These are phyloP conservation scores for Gadopsis marmoratus DNA, from an alignment of 2,797 vertebrate genomes.

Conservation along the genomic window DNA sequence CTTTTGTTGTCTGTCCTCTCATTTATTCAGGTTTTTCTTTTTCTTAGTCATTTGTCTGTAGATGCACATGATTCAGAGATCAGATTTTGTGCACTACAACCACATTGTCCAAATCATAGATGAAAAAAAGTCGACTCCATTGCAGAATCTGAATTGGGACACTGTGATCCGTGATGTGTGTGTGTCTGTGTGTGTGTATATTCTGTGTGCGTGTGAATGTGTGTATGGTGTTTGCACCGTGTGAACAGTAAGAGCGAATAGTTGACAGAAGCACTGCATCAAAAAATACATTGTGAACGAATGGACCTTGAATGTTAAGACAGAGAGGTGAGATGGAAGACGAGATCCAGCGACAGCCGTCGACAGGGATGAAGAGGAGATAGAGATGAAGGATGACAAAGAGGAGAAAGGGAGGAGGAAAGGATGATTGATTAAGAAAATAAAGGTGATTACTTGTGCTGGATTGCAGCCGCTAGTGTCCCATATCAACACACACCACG, in stretches of 20 bases:
- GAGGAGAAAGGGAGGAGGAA: not conserved
- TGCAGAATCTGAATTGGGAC: not conserved
- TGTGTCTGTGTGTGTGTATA: not conserved
- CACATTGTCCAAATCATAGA: not conserved
- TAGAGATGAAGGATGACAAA: constrained; percentile 9
- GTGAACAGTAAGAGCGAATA: not conserved
- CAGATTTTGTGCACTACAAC: not conserved
- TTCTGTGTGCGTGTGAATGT: not conserved
- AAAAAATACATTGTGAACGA: constrained; percentile 35
- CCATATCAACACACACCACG: constrained; percentile 29
- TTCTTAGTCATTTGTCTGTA: not conserved
- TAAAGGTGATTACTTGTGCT: constrained; percentile 33
- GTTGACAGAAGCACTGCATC: constrained; percentile 40
- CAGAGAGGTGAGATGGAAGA: constrained; percentile 33
- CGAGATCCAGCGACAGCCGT: not conserved
- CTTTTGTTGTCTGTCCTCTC: not conserved
- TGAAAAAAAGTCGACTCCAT: not conserved
- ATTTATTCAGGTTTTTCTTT: not conserved
- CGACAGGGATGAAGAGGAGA: not conserved
- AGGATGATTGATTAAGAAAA: constrained; percentile 8
- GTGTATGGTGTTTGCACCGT: not conserved
- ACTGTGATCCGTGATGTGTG: not conserved
- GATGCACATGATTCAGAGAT: not conserved
- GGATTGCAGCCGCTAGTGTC: constrained; percentile 38
- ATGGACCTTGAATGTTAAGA: constrained; percentile 31